Base-by-base conservation (phyloP, 1,140 invertebrate genomes). In the Ceratitis capitata region DNA sequence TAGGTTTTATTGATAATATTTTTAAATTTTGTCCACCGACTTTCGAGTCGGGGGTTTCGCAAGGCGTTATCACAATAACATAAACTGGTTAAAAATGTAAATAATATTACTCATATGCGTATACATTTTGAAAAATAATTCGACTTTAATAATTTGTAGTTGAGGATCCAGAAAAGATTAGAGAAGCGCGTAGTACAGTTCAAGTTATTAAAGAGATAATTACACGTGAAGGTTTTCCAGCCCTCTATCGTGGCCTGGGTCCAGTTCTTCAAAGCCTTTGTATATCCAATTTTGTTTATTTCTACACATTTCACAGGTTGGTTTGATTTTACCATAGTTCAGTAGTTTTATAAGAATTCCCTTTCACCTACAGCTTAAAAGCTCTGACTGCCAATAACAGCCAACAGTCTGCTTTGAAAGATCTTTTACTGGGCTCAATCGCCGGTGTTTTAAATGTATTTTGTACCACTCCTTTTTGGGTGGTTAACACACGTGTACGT, bases 211-310 rank as follows among this genome's bases (percentile, higher is more conserved):
- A 92, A 87, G 94, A 96, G 82, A 92, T 97, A 16, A 88, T 95
- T 2, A 92, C 93, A 86, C 94, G 94, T 85, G 96, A 97, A 92
- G 97, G 97, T 89, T 88, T 97, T 74, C 92, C 92, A 42, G 94
- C 94, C 1, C 89, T 98, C 12, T 98, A 98, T 91, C 93, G 95
- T 88, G 97, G 97, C 2, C 93, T 98, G 23, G 92, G 95, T 19
- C 97, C 97, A 10, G 96, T 98, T 19, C 92, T 98, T 6, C 94
- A 96, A 87, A 96, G 96, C 86, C 91, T 98, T 0, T 97, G 96
- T 88, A 95, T 95, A 78, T 98, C 97, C 74, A 98, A 98, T 92
- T 98, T 98, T 93, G 96, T 98, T 19, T 98, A 98, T 92, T 98
- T 98, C 89, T 98, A 98, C 91, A 94, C 96, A 86, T 98, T 98